These are phyloP conservation scores for Autographa gamma DNA, from an alignment of 2,888 invertebrate species.

Conservation along the genomic window DNA sequence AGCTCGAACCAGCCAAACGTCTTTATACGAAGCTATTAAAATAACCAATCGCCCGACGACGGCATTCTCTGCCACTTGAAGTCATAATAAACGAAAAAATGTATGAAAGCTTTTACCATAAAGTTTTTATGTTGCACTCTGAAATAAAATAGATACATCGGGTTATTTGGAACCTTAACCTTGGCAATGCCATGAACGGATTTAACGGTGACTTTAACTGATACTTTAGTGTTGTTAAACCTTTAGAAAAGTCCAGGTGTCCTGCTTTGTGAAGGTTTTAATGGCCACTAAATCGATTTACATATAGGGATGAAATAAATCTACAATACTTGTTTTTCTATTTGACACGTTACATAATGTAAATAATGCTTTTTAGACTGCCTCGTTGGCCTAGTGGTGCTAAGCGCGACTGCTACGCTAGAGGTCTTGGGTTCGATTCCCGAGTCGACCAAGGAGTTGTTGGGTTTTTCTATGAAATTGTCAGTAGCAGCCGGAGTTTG, in stretches of 20 bases:
- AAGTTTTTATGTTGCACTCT: slow-evolving; percentile 64
- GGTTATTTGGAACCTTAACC: slow-evolving; percentile 44
- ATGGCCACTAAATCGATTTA: not conserved
- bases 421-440: too few relatives aligned
- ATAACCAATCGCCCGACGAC: slow-evolving; percentile 20
- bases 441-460: too few relatives aligned
- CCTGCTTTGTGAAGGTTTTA: not conserved
- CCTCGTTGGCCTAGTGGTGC: too few relatives aligned
- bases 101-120: slow-evolving; percentile 66
- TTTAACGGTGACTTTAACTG: slow-evolving; percentile 18
- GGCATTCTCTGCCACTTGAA: slow-evolving; percentile 24
- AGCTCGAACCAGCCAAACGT: not conserved
- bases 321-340: too few relatives aligned
- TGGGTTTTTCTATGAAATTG: too few relatives aligned
- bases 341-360: too few relatives aligned
- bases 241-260: not conserved
- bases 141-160: slow-evolving; percentile 51
- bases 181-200: slow-evolving; percentile 35
- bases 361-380: too few relatives aligned
- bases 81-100: slow-evolving; percentile 60
- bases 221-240: not conserved
- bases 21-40: slow-evolving; percentile 17
- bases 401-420: too few relatives aligned
- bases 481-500: too few relatives aligned
- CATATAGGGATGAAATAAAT: not conserved